These are phyloP conservation scores for Nesometra sesokonis DNA, from an alignment of 35 echinoderm and acorn worm genomes.

Conservation along the genomic window DNA sequence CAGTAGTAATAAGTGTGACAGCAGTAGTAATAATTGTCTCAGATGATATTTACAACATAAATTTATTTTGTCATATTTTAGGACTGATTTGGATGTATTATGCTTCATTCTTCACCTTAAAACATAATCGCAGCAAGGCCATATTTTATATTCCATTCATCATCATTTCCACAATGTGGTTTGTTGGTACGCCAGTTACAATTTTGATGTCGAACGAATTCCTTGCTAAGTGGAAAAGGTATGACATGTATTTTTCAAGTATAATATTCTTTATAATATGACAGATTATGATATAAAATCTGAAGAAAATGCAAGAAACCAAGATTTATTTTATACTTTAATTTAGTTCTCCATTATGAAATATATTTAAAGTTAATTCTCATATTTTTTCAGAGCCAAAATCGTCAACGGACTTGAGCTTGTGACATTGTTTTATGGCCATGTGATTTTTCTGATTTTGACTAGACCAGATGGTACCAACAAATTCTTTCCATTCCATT, in stretches of 20 bases:
- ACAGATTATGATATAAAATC: no score
- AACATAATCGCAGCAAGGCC: slow-evolving; percentile 13
- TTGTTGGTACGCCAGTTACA: slow-evolving; percentile 13
- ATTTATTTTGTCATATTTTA: neutral
- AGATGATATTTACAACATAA: no score
- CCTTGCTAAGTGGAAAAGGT: slow-evolving; percentile 16
- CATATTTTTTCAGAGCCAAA: slow-evolving; percentile 20
- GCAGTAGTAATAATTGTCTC: no score
- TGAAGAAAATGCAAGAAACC: no score
- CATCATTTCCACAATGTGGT: slow-evolving; percentile 8
- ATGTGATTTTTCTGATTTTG: slow-evolving; percentile 10
- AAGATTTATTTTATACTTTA: no score
- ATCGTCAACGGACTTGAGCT: slow-evolving; percentile 13
- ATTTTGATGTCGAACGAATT: slow-evolving; percentile 20
- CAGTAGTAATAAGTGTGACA: no score
- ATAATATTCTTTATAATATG: no score
- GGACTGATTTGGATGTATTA: slow-evolving; percentile 10
- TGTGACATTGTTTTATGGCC: slow-evolving; percentile 14
- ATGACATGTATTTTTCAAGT: neutral
- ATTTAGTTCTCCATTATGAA: neutral
- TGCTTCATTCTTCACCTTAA: slow-evolving; percentile 4
- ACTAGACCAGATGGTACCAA: slow-evolving; percentile 12
- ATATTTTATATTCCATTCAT: slow-evolving; percentile 14
- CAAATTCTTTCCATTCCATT: slow-evolving; percentile 21
- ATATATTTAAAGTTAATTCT: neutral